Percentiles rank a stretch among this genome's conserved stretches.
Evolutionary conservation across 2,113 vertebrate species (phyloP).

Genomic region (Pachycephala philippinensis): DNA sequence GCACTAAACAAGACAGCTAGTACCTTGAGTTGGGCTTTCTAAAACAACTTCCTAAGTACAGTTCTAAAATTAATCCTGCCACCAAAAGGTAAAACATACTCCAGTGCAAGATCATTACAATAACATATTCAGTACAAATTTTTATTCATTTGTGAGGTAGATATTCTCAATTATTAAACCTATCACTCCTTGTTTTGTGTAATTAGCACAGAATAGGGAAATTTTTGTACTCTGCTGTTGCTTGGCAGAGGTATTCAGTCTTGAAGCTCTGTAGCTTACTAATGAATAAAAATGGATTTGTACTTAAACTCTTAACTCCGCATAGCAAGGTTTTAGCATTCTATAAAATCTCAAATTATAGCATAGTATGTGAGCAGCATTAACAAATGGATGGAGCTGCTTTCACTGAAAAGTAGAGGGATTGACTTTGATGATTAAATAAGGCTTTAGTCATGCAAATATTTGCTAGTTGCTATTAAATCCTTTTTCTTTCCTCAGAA

Average conservation of each 20-base stretch:
- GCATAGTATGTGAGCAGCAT: neutral
- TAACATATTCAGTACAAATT: neutral
- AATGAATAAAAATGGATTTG: conserved; percentile 19
- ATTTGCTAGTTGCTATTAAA: neutral
- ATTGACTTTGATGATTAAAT: neutral
- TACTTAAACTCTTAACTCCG: neutral
- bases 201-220: neutral
- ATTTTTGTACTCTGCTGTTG: neutral
- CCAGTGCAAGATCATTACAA: neutral
- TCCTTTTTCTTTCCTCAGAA: neutral
- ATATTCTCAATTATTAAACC: neutral
- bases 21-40: neutral
- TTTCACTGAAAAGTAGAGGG: neutral
- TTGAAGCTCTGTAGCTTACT: neutral
- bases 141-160: neutral
- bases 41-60: neutral
- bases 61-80: neutral
- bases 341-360: conserved; percentile 14
- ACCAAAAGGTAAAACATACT: neutral
- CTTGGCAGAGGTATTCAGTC: neutral
- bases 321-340: neutral
- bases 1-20: neutral
- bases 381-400: neutral
- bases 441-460: neutral
- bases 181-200: neutral